These are phyloP conservation scores for Montipora sp. DNA, from an alignment of 64 coral and sea anemone species.

Conservation along the genomic window DNA sequence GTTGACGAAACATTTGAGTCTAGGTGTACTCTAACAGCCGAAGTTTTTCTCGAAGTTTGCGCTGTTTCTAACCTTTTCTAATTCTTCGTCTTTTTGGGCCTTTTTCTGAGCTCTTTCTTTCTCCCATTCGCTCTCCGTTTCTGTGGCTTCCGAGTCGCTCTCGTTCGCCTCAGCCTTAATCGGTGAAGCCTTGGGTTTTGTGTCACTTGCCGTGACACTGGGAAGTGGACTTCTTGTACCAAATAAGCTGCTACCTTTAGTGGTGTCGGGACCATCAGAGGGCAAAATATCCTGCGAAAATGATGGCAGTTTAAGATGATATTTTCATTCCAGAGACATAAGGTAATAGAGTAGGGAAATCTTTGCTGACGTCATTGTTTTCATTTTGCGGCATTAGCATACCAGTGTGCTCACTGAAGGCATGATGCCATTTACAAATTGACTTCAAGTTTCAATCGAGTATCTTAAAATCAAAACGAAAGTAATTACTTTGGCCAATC, in stretches of 20 bases:
- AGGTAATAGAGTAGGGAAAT: too few relatives aligned
- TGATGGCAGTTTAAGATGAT: neutral
- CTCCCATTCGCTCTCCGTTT: conserved; percentile 98
- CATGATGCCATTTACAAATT: too few relatives aligned
- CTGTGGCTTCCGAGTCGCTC: conserved; percentile 77
- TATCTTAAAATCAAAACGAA: too few relatives aligned
- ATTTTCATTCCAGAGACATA: neutral
- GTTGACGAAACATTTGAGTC: too few relatives aligned
- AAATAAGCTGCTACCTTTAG: conserved; percentile 63
- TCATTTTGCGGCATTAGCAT: too few relatives aligned
- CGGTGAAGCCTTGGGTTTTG: neutral
- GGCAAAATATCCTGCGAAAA: conserved; percentile 78
- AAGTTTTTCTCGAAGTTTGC: too few relatives aligned
- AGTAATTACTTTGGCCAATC: too few relatives aligned
- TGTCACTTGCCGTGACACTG: neutral
- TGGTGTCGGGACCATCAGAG: conserved; percentile 77
- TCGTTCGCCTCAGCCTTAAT: conserved; percentile 41
- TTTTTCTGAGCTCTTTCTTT: conserved; percentile 66
- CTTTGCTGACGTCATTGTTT: too few relatives aligned
- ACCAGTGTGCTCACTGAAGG: too few relatives aligned
- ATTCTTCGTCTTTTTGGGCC: conserved; percentile 41
- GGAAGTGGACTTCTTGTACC: conserved; percentile 48
- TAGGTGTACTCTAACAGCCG: too few relatives aligned
- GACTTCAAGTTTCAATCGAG: too few relatives aligned
- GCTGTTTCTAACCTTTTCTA: neutral